phyloP scores from a whole-genome alignment of 2,113 vertebrate genomes.

The Eptesicus fuscus region DNA sequence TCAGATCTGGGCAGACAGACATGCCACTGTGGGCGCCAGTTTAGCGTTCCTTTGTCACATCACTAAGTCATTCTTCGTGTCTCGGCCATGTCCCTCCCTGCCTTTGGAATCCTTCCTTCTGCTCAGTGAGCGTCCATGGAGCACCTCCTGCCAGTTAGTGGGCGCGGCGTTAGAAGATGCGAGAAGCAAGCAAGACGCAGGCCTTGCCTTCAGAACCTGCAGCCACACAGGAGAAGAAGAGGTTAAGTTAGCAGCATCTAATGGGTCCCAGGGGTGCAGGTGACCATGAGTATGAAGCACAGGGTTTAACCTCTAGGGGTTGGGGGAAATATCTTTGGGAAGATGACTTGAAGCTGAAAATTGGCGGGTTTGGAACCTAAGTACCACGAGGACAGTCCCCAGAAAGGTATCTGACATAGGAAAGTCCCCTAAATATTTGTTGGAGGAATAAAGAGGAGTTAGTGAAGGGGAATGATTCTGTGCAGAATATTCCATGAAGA shows the following conservation, averaged over 20 bases:
- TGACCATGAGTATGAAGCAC: neutral
- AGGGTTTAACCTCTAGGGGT: neutral
- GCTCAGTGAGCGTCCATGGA: neutral
- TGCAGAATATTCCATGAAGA: neutral
- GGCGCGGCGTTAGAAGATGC: too few relatives aligned
- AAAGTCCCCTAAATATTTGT: neutral
- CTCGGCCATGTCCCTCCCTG: neutral
- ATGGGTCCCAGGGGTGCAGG: neutral
- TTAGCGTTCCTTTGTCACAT: slow-evolving; percentile 4
- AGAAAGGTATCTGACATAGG: neutral
- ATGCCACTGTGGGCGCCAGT: neutral
- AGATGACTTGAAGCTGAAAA: neutral
- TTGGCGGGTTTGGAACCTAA: neutral
- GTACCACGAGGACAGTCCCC: neutral
- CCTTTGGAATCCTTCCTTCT: neutral
- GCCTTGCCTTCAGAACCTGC: neutral
- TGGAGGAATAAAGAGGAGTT: neutral
- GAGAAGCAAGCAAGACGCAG: neutral
- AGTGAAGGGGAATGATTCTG: neutral
- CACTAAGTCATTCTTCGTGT: neutral
- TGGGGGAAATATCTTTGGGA: neutral
- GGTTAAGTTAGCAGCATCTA: neutral
- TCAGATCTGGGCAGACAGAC: neutral
- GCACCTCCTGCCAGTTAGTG: neutral
- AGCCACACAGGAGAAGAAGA: neutral